Evolutionary conservation across 1,140 invertebrate genomes (phyloP).

Genomic region (Drosophila baimaii): DNA sequence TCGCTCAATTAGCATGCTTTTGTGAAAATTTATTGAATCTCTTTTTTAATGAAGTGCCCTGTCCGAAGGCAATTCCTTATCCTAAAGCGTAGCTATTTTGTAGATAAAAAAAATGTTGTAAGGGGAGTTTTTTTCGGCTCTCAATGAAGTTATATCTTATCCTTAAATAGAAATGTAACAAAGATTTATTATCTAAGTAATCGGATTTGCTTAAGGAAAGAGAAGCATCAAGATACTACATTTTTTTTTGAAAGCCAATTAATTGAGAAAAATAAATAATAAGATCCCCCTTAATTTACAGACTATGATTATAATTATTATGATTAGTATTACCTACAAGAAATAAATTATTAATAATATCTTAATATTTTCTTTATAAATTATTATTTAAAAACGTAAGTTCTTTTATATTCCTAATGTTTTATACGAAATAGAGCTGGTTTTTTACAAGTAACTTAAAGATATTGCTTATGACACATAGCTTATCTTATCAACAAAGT

Average conservation of each 20-base stretch:
- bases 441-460: constrained; percentile 1
- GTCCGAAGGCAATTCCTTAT: constrained; percentile 5
- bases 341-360: too few relatives aligned
- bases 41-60: constrained; percentile 45
- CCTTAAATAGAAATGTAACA: background rate
- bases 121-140: background rate
- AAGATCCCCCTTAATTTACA: too few relatives aligned
- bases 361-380: background rate
- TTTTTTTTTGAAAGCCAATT: background rate
- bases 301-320: too few relatives aligned
- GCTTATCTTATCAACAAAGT: background rate
- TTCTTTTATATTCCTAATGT: background rate
- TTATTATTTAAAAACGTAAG: background rate
- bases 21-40: constrained; percentile 55
- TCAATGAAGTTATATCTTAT: background rate
- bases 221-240: background rate
- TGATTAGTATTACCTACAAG: too few relatives aligned
- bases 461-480: background rate
- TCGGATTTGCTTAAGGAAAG: background rate
- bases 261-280: background rate
- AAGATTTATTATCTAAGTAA: background rate
- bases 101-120: background rate
- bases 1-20: constrained; percentile 53
- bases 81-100: background rate
- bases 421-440: background rate